Evolutionary conservation across 2,888 invertebrate species (phyloP), one percentile per base, ranked within the genome.

Genomic region (Alviniconcha strummeri): DNA sequence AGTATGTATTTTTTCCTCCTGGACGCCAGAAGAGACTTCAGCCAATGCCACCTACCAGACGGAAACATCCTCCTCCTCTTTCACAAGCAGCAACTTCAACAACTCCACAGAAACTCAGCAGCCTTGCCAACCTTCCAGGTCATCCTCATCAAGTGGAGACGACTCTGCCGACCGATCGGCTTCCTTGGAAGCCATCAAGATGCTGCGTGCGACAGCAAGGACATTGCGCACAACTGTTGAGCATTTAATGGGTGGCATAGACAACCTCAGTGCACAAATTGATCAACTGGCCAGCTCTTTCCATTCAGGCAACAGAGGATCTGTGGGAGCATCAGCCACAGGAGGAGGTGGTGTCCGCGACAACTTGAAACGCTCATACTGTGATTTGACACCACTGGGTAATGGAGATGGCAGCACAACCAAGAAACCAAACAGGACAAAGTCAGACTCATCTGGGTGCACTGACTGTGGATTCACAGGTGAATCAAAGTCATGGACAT

Each of bases 371-470:
- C 52, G 81, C 0, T 72, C 81, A 3, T 81, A 72, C 72, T 72
- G 72, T 36, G 74, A 81, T 54, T 72, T 36, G 57, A 72, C 72
- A 15, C 57, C 81, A 56, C 55, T 81, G 19, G 81, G 81, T 9
- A 54, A n/a, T 6, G 36, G 52, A 7, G 19, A 9, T 3, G 57
- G 56, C 8, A 15, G 55, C 56, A 9, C 67, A 19, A 69, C 56
- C 69, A 81, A 69, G n/a, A 72, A 76, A 67, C 54, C 13, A 15
- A 84, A 84, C 60, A 81, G 69, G 57, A 56, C 71, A 52, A 84
- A 81, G 60, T n/a, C 19, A 15, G 71, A 84, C 55, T n/a, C 84
- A 8, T 36, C 76, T 19, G 84, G 77, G 15, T 76, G 57, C 64
- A 76, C 83, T n/a, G 83, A 80, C 80, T 52, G 74, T 64, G 69